Conservation (phyloP, 1,140 invertebrate genomes). For the Caenorhabditis tropicalis region DNA sequence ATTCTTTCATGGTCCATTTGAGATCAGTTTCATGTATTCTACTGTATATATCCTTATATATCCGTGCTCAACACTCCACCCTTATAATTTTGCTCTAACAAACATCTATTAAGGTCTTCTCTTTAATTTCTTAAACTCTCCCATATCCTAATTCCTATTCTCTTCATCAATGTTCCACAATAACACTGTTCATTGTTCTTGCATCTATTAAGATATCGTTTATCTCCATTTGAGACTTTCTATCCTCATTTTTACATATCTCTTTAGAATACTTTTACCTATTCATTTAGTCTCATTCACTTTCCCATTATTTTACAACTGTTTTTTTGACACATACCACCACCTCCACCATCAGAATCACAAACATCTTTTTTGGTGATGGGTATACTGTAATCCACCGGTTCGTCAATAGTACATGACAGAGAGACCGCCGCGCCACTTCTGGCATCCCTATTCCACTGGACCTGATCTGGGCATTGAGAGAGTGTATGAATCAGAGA, state of each 20-base stretch:
- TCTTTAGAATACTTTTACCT: not conserved
- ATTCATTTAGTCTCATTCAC: not conserved
- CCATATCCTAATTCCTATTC: too few relatives aligned
- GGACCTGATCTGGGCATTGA: conserved; percentile 34
- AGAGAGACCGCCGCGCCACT: conserved; percentile 40
- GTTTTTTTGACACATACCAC: conserved; percentile 10
- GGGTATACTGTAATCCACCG: conserved; percentile 41
- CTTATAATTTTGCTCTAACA: too few relatives aligned
- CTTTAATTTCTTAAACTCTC: too few relatives aligned
- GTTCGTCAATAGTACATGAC: conserved; percentile 42
- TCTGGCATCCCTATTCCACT: conserved; percentile 4
- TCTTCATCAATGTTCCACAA: too few relatives aligned
- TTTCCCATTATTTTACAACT: conserved; percentile 29
- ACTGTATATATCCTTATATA: too few relatives aligned
- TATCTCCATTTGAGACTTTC: not conserved
- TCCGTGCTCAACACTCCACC: too few relatives aligned
- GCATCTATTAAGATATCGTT: too few relatives aligned
- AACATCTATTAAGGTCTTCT: too few relatives aligned
- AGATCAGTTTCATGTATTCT: not conserved
- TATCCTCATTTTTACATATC: not conserved
- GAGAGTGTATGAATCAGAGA: conserved; percentile 4
- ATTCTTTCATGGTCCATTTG: not conserved
- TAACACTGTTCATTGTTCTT: too few relatives aligned
- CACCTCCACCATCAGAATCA: not conserved
- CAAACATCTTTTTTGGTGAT: not conserved